Conservation (phyloP, 2,113 vertebrate genomes). For the Romanogobio albipinnatus region DNA sequence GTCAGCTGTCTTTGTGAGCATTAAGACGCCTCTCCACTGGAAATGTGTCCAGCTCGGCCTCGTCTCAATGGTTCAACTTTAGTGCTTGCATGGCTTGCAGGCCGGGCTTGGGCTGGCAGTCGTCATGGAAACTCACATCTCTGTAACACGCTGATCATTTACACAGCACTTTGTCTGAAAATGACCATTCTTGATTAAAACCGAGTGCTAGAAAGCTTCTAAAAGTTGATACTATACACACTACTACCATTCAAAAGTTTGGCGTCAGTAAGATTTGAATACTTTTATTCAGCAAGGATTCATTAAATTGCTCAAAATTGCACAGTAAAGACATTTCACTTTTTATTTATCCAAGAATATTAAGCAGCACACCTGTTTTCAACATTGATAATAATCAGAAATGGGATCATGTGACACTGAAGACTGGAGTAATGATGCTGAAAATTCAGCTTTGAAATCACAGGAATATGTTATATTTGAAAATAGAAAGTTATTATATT, state of each 20-base stretch:
- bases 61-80: slow-evolving; percentile 4
- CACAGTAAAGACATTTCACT: no score
- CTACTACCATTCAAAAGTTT: neutral
- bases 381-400: no score
- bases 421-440: no score
- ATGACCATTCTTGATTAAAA: slow-evolving; percentile 37
- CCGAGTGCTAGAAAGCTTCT: neutral
- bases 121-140: slow-evolving; percentile 75
- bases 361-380: no score
- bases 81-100: neutral
- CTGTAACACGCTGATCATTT: slow-evolving; percentile 33
- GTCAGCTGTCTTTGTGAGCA: neutral
- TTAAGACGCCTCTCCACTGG: neutral
- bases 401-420: no score
- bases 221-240: neutral
- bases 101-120: slow-evolving; percentile 56
- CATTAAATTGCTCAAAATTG: no score
- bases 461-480: no score
- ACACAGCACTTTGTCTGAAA: slow-evolving; percentile 35
- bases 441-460: no score
- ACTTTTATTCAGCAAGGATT: no score
- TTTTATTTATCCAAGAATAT: no score
- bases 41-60: slow-evolving; percentile 27
- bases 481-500: no score
- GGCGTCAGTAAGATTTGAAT: no score